Base-by-base conservation (phyloP, 1,140 invertebrate species). In the Drosophila elegans region DNA sequence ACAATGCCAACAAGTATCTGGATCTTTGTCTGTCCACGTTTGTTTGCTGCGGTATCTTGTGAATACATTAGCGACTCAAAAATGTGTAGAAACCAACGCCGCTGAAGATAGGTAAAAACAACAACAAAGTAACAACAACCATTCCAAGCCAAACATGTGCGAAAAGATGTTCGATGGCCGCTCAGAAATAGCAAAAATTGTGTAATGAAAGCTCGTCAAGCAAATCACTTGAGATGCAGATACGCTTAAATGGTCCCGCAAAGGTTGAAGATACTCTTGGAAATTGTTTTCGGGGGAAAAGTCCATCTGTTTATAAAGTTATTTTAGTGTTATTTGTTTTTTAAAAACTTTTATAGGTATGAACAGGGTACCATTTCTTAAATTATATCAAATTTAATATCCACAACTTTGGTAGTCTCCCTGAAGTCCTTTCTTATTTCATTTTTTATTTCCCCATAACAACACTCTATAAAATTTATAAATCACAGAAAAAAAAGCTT, bases 31-130 rank as follows among this genome's bases (percentile, higher is more conserved):
- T 77, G 78, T 41, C 72, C 78, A 72, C 49, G 54, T 62, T 78
- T 76, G 62, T 54, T 77, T 76, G 68, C 46, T 63, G 69, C 76
- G 71, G 75, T 83, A 83, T 83, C 78, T 85, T 84, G 68, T 84
- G 80, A 77, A 84, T 84, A 84, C 77, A 85, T 84, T 84, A 84
- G 81, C 78, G 55, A 49, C 53, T 55, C 44, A 41, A 39, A 34
- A 48, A 57, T 41, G 52, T 36, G 27, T 29, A 44, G 13, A 25
- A 36, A 44, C 36, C 36, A 4, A 9, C 4, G 4, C 16, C 11
- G 38, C 38, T 39, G n/a, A 32, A 32, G 27, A 42, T 21, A 54
- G 12, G 36, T 25, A 51, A 21, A 21, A 21, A 21, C 16, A 21
- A 48, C 36, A 36, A 32, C 11, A 55, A 34, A 13, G 38, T 16